Conservation (phyloP, 2,797 vertebrate species). For the Chiloscyllium punctatum region DNA sequence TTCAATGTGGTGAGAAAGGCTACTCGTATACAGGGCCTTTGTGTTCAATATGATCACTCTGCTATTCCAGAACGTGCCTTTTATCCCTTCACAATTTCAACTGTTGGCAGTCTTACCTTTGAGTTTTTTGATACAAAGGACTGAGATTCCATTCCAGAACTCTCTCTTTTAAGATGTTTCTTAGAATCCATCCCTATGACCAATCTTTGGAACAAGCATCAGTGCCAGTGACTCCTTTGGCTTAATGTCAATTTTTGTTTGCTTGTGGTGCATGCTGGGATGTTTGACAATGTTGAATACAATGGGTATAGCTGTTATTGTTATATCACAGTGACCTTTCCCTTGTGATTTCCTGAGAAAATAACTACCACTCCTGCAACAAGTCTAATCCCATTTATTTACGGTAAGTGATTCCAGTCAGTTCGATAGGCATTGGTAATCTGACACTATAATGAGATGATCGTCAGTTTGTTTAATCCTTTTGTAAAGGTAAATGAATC, state of each 20-base stretch:
- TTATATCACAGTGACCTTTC: neutral
- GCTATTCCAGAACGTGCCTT: neutral
- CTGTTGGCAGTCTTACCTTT: neutral
- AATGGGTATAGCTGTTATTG: neutral
- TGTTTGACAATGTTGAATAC: neutral
- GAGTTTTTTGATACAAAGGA: neutral
- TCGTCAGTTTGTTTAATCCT: neutral
- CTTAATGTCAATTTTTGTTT: neutral
- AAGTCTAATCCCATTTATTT: neutral
- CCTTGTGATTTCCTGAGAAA: neutral
- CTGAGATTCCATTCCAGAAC: neutral
- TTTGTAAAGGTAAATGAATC: neutral
- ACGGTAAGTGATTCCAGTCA: neutral
- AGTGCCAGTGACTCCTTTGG: neutral
- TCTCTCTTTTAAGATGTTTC: neutral
- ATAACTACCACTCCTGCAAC: neutral
- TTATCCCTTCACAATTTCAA: neutral
- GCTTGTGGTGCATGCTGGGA: neutral
- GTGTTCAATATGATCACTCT: neutral
- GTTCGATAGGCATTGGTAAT: neutral
- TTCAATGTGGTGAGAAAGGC: neutral
- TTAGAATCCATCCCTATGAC: neutral
- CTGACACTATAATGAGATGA: neutral
- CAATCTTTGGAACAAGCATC: neutral
- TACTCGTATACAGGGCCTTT: neutral